Evolutionary conservation across 2,888 invertebrate genomes (phyloP).

Genomic region (Sepioteuthis lessoniana): DNA sequence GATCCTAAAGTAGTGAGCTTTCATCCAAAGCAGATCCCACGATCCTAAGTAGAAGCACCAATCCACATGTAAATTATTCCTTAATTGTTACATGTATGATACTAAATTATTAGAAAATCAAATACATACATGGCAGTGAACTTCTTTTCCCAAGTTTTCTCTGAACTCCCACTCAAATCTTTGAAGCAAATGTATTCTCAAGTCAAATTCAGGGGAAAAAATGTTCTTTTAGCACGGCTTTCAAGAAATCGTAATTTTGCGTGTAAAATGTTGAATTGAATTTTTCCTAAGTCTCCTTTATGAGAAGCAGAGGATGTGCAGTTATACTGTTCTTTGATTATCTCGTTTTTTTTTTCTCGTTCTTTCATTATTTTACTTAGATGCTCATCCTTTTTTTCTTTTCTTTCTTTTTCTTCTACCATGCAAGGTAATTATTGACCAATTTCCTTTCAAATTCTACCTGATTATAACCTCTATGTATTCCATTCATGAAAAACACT

Average conservation of each 20-base stretch:
- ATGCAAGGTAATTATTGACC: not conserved
- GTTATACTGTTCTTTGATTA: not conserved
- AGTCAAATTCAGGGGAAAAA: not conserved
- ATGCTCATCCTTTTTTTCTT: not conserved
- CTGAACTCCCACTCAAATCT: not conserved
- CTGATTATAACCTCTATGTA: not conserved
- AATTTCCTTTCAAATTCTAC: not conserved
- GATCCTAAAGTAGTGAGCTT: no score
- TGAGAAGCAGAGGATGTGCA: not conserved
- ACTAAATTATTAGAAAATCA: no score
- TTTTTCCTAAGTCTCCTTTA: not conserved
- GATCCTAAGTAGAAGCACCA: no score
- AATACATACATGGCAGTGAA: no score
- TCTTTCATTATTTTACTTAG: not conserved
- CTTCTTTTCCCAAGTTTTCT: no score
- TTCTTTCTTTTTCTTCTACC: not conserved
- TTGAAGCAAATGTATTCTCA: not conserved
- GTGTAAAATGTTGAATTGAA: not conserved
- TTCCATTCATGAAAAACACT: not conserved
- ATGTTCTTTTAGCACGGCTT: not conserved
- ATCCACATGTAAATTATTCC: no score
- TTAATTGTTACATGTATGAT: no score
- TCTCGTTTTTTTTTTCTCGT: not conserved
- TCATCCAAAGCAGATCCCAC: no score
- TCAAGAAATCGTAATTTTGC: not conserved